Base-by-base conservation (phyloP, 1,140 invertebrate species). In the Macrocentrus cingulum region DNA sequence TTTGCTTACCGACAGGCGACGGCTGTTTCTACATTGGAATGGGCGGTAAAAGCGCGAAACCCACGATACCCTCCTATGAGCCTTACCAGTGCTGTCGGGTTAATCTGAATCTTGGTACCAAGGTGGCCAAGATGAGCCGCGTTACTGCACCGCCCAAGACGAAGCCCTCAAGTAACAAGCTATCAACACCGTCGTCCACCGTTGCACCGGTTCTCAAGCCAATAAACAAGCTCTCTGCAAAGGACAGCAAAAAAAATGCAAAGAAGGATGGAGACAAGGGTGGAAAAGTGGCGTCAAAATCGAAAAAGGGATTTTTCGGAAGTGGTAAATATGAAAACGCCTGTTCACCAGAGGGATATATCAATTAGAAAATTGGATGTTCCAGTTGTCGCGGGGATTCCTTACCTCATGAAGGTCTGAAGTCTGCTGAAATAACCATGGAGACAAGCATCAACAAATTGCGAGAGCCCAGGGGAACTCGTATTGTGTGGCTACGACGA, bases 1-100 rank as follows among this genome's bases (percentile, higher is more conserved):
- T 80, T 79, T 80, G 73, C 75, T 80, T 76, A 79, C 72, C 84
- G 85, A 51, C 89, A 93, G 90, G 91, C 89, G 90, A 92, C 88
- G 89, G 90, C 88, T 93, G 91, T 90, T 92, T 93, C 89, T 91
- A 91, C 89, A 90, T 93, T 84, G 91, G 90, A 84, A 87, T 93
- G 85, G 90, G 89, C 81, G 88, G 88, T 83, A 89, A 90, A 84
- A 85, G 79, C 74, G 84, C 86, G 81, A 77, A 83, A 75, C 88
- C 88, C 78, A 86, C 85, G 80, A 74, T 79, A 71, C 85, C 87
- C 80, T 85, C 86, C 76, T 91, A 90, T 83, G 88, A 90, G 86
- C 88, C 90, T 69, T 93, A 91, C 84, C 89, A 91, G 83, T 92
- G 90, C 86, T 93, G 90, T 85, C 91, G 89, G 75, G 88, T 88